phyloP scores from a whole-genome alignment of 2,888 invertebrate genomes.

The Panzeria rudis region DNA sequence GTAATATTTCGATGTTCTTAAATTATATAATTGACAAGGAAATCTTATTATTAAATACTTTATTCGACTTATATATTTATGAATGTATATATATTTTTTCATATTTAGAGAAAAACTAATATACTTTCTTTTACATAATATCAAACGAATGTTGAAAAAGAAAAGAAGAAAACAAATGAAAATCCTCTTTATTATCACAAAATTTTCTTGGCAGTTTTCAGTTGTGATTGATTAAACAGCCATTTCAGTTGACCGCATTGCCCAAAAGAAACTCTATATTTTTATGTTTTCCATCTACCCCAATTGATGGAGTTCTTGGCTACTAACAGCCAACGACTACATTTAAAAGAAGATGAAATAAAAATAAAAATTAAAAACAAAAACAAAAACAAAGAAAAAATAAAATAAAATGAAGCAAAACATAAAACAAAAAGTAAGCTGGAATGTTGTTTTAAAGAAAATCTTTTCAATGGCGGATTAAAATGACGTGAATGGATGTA shows the following conservation, averaged over 20 bases:
- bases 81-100: too few species aligned
- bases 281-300: constrained; percentile 18
- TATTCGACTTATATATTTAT: background rate
- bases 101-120: background rate
- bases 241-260: constrained; percentile 68
- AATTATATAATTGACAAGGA: background rate
- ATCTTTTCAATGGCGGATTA: constrained; percentile 65
- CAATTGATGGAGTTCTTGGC: constrained; percentile 48
- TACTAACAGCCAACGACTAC: background rate
- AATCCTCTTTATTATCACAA: constrained; percentile 56
- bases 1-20: too few species aligned
- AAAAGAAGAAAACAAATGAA: constrained; percentile 16
- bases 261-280: constrained; percentile 52
- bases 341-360: constrained; percentile 9
- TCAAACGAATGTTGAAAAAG: constrained; percentile 27
- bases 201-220: constrained; percentile 65
- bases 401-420: background rate
- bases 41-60: background rate
- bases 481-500: constrained; percentile 69
- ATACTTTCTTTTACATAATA: constrained; percentile 10
- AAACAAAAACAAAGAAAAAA: constrained; percentile 5
- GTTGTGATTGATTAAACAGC: constrained; percentile 71
- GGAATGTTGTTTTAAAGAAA: constrained; percentile 57
- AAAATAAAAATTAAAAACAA: background rate
- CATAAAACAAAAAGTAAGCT: constrained; percentile 5